Conservation (phyloP, 2,113 vertebrate species). For the Conger conger region DNA sequence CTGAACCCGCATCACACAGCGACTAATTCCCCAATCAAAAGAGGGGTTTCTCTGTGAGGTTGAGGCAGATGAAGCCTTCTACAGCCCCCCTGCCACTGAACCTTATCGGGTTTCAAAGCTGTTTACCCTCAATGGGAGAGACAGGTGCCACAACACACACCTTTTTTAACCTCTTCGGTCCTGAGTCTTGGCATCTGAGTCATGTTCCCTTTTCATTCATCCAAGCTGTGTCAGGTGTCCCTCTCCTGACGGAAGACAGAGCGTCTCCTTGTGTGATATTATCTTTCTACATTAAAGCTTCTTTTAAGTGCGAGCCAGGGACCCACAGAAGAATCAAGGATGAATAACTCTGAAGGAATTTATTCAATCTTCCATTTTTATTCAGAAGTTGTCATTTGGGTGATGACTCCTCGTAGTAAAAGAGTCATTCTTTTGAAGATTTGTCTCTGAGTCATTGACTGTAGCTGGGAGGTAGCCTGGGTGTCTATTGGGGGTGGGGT, state of each 20-base stretch:
- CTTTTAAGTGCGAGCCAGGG: background rate
- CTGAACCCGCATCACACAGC: background rate
- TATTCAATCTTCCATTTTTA: background rate
- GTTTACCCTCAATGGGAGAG: slow-evolving; percentile 1
- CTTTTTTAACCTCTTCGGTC: background rate
- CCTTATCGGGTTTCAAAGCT: background rate
- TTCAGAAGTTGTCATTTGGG: background rate
- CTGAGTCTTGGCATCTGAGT: background rate
- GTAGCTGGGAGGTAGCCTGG: too few relatives aligned
- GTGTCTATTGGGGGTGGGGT: too few relatives aligned
- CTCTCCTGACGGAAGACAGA: background rate
- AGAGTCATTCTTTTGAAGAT: background rate
- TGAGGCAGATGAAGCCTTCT: background rate
- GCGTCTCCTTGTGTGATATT: background rate
- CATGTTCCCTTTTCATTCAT: background rate
- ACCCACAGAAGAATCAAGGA: background rate
- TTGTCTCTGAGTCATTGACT: background rate
- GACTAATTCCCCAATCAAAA: background rate
- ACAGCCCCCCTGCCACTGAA: background rate
- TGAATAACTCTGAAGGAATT: too few relatives aligned
- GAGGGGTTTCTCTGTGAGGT: background rate
- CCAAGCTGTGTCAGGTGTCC: background rate
- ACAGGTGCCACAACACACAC: background rate
- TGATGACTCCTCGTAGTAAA: background rate
- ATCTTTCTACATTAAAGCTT: background rate